A percentile compares a stretch with the other conserved stretches of the same genome.
Conservation (phyloP, 2,888 invertebrate species). For the Amphipyra tragopoginis region DNA sequence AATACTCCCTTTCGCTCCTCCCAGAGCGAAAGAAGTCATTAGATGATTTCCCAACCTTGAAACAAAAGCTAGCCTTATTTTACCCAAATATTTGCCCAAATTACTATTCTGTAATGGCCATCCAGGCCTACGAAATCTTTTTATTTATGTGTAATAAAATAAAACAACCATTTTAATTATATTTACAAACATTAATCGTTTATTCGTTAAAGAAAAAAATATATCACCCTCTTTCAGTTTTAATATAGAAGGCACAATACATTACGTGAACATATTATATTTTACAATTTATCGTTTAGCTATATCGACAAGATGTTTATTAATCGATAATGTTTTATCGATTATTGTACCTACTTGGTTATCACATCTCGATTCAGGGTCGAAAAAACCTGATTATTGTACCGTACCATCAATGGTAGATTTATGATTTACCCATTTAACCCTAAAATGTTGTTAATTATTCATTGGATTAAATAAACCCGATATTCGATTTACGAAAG, state of each 20-base stretch:
- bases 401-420: no score
- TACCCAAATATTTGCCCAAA: no score
- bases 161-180: slow-evolving; percentile 68
- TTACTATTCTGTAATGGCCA: no score
- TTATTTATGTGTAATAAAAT: slow-evolving; percentile 20
- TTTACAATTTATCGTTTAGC: slow-evolving; percentile 35
- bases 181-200: slow-evolving; percentile 88
- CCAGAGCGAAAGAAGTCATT: no score
- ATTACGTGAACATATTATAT: slow-evolving; percentile 49
- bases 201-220: slow-evolving; percentile 82
- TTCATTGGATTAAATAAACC: background rate
- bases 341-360: slow-evolving; percentile 38
- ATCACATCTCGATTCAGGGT: slow-evolving; percentile 15
- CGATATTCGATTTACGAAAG: background rate
- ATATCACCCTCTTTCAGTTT: slow-evolving; percentile 81
- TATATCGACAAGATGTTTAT: slow-evolving; percentile 17
- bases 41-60: no score
- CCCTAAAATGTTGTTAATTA: no score
- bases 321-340: slow-evolving; percentile 17
- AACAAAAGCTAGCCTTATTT: no score
- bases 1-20: no score
- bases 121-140: no score
- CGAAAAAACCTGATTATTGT: slow-evolving; percentile 1
- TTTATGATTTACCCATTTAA: no score
- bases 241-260: slow-evolving; percentile 80